A percentile compares a stretch with the other conserved stretches of the same genome.
Conservation (phyloP, 2,113 vertebrate genomes). For the Enhydra lutris region DNA sequence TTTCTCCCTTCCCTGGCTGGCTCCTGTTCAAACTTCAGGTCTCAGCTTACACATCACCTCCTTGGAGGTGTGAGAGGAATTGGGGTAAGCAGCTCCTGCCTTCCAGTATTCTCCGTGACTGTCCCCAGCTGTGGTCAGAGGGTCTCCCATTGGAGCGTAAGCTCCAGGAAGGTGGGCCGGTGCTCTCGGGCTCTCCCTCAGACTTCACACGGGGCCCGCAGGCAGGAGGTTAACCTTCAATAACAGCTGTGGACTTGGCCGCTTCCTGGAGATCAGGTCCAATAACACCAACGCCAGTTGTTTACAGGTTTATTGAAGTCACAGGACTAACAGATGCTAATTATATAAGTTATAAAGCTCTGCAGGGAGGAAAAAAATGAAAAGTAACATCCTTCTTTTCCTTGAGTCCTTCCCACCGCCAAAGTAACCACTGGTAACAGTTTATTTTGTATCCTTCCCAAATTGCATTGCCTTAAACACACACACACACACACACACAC, state of each 20-base stretch:
- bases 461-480: not conserved
- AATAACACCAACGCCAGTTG: not conserved
- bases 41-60: not conserved
- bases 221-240: rapidly evolving
- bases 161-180: not conserved
- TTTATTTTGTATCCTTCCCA: not conserved
- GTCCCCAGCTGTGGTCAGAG: not conserved
- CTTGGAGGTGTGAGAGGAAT: not conserved
- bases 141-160: not conserved
- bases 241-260: not conserved
- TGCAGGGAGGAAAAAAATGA: not conserved
- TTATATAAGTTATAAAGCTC: not conserved
- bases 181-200: not conserved
- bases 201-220: not conserved
- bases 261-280: not conserved
- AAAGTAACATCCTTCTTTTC: not conserved
- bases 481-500: not conserved
- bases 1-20: no score
- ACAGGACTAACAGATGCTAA: slow-evolving; percentile 18
- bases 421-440: not conserved
- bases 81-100: not conserved
- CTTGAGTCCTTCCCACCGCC: not conserved
- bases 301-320: not conserved
- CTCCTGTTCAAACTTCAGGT: not conserved
- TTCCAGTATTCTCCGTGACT: not conserved